These are phyloP conservation scores for Tenualosa ilisha DNA, from an alignment of 2,797 vertebrate species.

Conservation along the genomic window DNA sequence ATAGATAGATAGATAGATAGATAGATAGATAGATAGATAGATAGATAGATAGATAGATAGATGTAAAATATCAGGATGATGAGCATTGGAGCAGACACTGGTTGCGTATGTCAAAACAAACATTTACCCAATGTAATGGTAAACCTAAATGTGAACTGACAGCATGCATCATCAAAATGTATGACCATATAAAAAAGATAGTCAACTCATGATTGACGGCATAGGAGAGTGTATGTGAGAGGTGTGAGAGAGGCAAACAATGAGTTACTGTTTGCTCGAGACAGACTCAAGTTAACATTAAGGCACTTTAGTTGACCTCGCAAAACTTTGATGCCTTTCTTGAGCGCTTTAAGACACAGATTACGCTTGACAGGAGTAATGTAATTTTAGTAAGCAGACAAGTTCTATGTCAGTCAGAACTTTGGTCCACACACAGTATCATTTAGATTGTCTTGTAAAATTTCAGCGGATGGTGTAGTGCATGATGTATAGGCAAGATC, in stretches of 20 bases:
- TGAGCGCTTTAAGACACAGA: background rate
- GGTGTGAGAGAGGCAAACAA: background rate
- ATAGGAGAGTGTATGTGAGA: background rate
- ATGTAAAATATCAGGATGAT: background rate
- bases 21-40: slow-evolving; percentile 12
- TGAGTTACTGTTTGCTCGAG: background rate
- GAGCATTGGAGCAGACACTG: no score
- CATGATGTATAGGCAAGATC: background rate
- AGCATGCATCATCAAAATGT: background rate
- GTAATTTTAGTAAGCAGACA: background rate
- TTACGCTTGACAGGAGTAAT: background rate
- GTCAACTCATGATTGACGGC: background rate
- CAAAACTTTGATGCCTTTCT: background rate
- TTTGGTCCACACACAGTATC: background rate
- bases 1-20: slow-evolving; percentile 16
- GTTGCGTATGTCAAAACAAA: background rate
- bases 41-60: slow-evolving; percentile 30
- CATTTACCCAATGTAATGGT: background rate
- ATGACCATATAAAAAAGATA: background rate
- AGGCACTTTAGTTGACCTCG: background rate
- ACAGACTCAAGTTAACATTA: background rate
- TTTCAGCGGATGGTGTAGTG: background rate
- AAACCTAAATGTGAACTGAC: background rate
- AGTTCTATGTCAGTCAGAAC: background rate
- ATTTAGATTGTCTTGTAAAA: background rate